Evolutionary conservation across 2,113 vertebrate species (phyloP).

Genomic region (Aldabrachelys gigantea): DNA sequence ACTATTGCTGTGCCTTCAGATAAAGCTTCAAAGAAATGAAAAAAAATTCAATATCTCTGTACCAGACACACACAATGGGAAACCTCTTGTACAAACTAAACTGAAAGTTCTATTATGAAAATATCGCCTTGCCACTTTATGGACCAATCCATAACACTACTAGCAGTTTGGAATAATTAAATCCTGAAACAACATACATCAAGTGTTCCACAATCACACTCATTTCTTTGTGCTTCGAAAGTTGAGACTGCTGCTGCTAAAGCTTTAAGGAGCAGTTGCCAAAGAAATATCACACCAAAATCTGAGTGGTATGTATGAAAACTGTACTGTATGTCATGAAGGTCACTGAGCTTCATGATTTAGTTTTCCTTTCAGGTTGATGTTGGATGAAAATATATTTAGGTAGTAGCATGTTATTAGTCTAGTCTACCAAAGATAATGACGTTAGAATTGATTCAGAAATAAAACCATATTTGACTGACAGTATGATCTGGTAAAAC

Average conservation of each 20-base stretch:
- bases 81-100: conserved; percentile 38
- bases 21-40: conserved; percentile 80
- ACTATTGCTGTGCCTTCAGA: conserved; percentile 77
- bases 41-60: conserved; percentile 52
- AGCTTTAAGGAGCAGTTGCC: neutral
- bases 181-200: neutral
- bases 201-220: neutral
- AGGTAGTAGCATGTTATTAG: neutral
- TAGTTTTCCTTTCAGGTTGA: too few species aligned
- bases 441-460: conserved; percentile 54
- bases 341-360: conserved; percentile 56
- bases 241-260: conserved; percentile 8
- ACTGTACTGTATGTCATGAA: conserved; percentile 38
- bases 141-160: neutral
- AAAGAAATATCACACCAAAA: neutral
- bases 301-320: neutral
- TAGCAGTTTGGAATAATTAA: neutral
- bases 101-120: conserved; percentile 48
- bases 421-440: neutral
- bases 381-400: neutral
- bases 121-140: neutral
- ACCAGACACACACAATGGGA: conserved; percentile 30
- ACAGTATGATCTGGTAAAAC: neutral
- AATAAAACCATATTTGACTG: conserved; percentile 20
- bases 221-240: conserved; percentile 12